Percentiles rank a stretch among this genome's conserved stretches.
phyloP scores from a whole-genome alignment of 2,113 vertebrate genomes.

The Gallinago paraguaiae region DNA sequence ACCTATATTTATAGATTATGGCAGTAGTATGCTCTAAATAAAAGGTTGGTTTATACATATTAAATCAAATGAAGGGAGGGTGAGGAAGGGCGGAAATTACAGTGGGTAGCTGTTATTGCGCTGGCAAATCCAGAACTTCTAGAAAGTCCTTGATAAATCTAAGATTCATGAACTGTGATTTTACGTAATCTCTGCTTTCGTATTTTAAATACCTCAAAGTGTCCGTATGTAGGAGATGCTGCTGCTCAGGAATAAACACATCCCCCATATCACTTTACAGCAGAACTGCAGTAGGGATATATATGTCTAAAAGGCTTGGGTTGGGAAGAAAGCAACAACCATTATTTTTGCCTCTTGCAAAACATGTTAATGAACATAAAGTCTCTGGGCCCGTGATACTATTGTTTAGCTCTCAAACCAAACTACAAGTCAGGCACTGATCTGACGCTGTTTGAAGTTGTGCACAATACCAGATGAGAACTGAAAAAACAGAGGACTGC shows the following conservation, averaged over 20 bases:
- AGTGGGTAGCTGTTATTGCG: not conserved
- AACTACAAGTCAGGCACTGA: not conserved
- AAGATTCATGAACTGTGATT: not conserved
- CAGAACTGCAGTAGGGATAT: not conserved
- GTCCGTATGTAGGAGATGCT: slow-evolving; percentile 5
- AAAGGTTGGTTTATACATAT: not conserved
- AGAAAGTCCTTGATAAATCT: not conserved
- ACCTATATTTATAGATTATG: not conserved
- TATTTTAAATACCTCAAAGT: slow-evolving; percentile 1
- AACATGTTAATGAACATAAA: not conserved
- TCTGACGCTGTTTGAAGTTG: accelerated
- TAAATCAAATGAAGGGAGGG: not conserved
- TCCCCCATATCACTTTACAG: not conserved
- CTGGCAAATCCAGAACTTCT: not conserved
- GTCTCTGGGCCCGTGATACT: not conserved
- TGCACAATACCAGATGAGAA: not conserved
- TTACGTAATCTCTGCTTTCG: slow-evolving; percentile 12
- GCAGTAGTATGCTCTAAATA: not conserved
- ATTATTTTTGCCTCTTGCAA: slow-evolving; percentile 18
- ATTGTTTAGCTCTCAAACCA: not conserved
- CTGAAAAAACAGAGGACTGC: not conserved
- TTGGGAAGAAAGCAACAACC: not conserved
- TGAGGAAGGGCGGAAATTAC: not conserved
- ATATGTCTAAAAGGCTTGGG: not conserved
- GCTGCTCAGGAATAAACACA: slow-evolving; percentile 28